Evolutionary conservation across 2,888 invertebrate genomes (phyloP), one percentile per base, ranked within the genome.

Genomic region (Cloeon dipterum): DNA sequence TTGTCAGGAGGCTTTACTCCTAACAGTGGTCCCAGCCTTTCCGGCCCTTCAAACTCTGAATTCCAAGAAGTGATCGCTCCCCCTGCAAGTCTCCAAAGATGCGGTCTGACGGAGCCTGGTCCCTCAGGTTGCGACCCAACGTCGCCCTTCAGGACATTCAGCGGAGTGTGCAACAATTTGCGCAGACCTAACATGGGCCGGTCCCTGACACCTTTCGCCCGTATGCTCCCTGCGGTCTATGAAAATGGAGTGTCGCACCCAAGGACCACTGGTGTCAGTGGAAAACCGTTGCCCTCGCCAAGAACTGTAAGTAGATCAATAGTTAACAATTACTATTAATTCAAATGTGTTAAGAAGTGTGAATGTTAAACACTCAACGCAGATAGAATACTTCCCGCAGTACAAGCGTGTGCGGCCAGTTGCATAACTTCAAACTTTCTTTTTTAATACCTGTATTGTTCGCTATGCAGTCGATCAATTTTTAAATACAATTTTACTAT

Each of bases 211-310:
- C 78, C 81, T 0, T 86, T 89, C 50, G 75, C 81, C 1, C 68
- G 89, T 45, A 58, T 89, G 40, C 52, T 89, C 41, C 83, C 86
- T 0, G 77, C 86, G 3, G 74, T 72, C 39, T 89, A 89, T 54
- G 83, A 86, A 56, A 86, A 89, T 52, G 85, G 75, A n/a, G 74
- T 89, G 17, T 82, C 83, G 5, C 70, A 74, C 17, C 86, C 88
- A 0, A 66, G 83, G 37, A 53, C 66, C 3, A 67, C 70, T 18
- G 74, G 82, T 0, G 70, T 76, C 0, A 76, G 76, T 0, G 88
- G 89, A 3, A 59, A 61, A 0, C 68, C 70, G 0, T 58, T 93
- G 16, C 91, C 91, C 0, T 85, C 86, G 19, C 85, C 91, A 0
- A 65, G 93, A 26, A 29, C n/a, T n/a, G n/a, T n/a, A n/a, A n/a